A percentile compares a stretch with the other conserved stretches of the same genome.
Conservation (phyloP, 1,140 invertebrate genomes). For the Ylistrum balloti region DNA sequence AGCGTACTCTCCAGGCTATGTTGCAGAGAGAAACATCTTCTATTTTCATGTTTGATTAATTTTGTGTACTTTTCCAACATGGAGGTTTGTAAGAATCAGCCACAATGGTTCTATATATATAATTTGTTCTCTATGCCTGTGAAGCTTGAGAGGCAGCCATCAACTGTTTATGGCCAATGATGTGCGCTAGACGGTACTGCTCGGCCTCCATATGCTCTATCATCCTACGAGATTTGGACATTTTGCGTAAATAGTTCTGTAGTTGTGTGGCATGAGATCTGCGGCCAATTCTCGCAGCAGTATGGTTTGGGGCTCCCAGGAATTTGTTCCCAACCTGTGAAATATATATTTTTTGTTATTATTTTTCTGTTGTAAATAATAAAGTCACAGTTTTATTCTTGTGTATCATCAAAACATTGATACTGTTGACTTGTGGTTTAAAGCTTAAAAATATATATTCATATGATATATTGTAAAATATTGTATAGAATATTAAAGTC, state of each 20-base stretch:
- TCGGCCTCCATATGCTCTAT: constrained; percentile 66
- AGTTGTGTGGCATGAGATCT: constrained; percentile 63
- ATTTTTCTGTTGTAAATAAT: neutral
- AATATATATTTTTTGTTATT: neutral
- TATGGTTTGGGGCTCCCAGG: constrained; percentile 53
- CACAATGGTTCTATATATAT: too few relatives aligned
- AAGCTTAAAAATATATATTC: too few relatives aligned
- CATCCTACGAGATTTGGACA: constrained; percentile 63
- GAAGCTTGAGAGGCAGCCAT: constrained; percentile 43
- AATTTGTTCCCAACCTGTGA: neutral
- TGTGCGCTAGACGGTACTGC: constrained; percentile 55
- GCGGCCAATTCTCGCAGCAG: constrained; percentile 53
- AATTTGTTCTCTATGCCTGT: neutral
- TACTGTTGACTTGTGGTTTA: too few relatives aligned
- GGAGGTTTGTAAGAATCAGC: too few relatives aligned
- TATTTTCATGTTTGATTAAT: too few relatives aligned
- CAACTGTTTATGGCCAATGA: constrained; percentile 55
- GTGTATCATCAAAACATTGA: too few relatives aligned
- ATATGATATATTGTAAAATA: neutral
- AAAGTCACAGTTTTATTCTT: neutral
- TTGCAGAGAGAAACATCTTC: too few relatives aligned
- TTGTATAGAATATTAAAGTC: too few relatives aligned
- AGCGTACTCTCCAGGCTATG: too few relatives aligned
- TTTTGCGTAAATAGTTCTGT: constrained; percentile 71
- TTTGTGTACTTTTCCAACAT: too few relatives aligned